Percentiles rank a stretch among this genome's conserved stretches.
phyloP scores from a whole-genome alignment of 1,140 invertebrate species.

The Drosophila kikkawai region DNA sequence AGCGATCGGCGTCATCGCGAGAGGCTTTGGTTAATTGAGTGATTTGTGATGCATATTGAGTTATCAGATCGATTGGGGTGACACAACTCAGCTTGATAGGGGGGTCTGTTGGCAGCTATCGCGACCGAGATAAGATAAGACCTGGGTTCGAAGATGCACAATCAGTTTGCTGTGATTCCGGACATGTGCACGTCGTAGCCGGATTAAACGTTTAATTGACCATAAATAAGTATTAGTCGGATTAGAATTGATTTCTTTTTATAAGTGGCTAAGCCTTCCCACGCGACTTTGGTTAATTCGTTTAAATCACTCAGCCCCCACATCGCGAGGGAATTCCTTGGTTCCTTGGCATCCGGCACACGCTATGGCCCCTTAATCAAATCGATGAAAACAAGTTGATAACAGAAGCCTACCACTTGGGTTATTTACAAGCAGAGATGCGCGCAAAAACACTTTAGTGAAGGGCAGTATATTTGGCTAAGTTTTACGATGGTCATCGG shows the following conservation, averaged over 20 bases:
- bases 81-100: neutral
- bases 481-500: slow-evolving; percentile 17
- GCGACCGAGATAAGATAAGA: slow-evolving; percentile 17
- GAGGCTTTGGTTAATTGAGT: slow-evolving; percentile 21
- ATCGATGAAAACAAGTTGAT: slow-evolving; percentile 13
- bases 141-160: neutral
- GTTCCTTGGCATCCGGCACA: neutral
- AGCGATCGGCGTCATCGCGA: slow-evolving; percentile 13
- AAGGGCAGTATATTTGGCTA: slow-evolving; percentile 15
- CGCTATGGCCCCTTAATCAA: neutral
- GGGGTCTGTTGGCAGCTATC: slow-evolving; percentile 13
- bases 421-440: slow-evolving; percentile 17
- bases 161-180: slow-evolving; percentile 6
- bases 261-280: neutral
- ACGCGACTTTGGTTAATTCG: neutral
- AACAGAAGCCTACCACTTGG: neutral
- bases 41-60: slow-evolving; percentile 67
- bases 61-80: slow-evolving; percentile 6
- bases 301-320: neutral
- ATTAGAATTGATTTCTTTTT: neutral
- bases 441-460: slow-evolving; percentile 6
- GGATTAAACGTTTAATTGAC: neutral
- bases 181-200: slow-evolving; percentile 9
- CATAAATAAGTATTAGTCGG: neutral
- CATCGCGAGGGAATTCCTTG: neutral